Conservation (phyloP, 2,797 vertebrate species). For the Thalassophryne amazonica region DNA sequence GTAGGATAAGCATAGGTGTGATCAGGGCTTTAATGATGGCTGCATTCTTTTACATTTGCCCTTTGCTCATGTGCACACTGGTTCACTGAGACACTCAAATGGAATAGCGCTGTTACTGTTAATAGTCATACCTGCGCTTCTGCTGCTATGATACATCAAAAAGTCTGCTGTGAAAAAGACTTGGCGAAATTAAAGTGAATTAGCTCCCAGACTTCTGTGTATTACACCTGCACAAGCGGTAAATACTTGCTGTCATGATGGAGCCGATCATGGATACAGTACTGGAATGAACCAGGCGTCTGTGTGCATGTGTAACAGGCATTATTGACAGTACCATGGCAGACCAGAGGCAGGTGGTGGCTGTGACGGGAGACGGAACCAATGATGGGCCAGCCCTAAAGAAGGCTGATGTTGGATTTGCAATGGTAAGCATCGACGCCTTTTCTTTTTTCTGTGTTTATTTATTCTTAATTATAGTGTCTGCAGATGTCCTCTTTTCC, state of each 20-base stretch:
- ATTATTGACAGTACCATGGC: conserved; percentile 95
- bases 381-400: conserved; percentile 97
- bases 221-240: background rate
- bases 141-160: too few relatives aligned
- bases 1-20: too few relatives aligned
- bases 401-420: conserved; percentile 98
- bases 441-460: background rate
- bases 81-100: too few relatives aligned
- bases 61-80: too few relatives aligned
- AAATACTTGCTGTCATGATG: background rate
- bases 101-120: too few relatives aligned
- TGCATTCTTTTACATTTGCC: too few relatives aligned
- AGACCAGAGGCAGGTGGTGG: conserved; percentile 96
- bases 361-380: conserved; percentile 97
- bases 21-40: too few relatives aligned
- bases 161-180: too few relatives aligned
- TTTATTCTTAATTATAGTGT: conserved; percentile 6
- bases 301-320: conserved; percentile 71
- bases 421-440: conserved; percentile 87
- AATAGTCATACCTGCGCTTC: too few relatives aligned
- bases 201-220: background rate
- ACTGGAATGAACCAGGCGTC: too few relatives aligned
- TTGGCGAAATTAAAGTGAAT: background rate
- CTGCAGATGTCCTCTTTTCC: conserved; percentile 41
- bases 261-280: too few relatives aligned